Evolutionary conservation across 1,140 invertebrate genomes (phyloP).

Genomic region (Drosophila pachea): DNA sequence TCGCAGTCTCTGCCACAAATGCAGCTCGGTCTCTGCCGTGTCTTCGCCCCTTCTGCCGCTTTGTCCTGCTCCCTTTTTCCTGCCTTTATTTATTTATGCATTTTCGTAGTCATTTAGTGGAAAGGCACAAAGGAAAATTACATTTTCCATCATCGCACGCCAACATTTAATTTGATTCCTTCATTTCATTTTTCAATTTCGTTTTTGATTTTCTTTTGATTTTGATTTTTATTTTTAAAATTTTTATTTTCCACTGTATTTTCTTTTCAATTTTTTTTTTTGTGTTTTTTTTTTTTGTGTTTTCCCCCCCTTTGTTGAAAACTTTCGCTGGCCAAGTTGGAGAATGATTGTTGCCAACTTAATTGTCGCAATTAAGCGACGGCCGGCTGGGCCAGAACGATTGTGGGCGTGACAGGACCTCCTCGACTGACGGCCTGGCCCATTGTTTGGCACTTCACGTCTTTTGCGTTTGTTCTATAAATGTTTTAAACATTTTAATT

Average conservation of each 20-base stretch:
- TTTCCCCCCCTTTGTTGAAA: slow-evolving; percentile 19
- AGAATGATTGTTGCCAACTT: slow-evolving; percentile 51
- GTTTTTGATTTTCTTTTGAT: slow-evolving; percentile 13
- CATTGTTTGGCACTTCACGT: slow-evolving; percentile 46
- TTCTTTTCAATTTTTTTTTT: background rate
- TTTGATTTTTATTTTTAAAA: slow-evolving; percentile 6
- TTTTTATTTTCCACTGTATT: background rate
- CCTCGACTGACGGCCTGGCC: background rate
- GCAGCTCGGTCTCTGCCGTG: too few relatives aligned
- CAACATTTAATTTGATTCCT: slow-evolving; percentile 14
- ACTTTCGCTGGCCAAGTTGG: slow-evolving; percentile 39
- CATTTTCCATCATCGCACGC: slow-evolving; percentile 29
- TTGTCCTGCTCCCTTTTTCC: too few relatives aligned
- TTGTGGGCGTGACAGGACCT: background rate
- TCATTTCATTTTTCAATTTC: background rate
- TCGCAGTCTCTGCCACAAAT: too few relatives aligned
- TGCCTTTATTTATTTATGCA: slow-evolving; percentile 37
- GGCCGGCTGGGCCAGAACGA: slow-evolving; percentile 6
- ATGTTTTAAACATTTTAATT: slow-evolving; percentile 59
- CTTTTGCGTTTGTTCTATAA: slow-evolving; percentile 48
- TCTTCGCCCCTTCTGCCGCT: too few relatives aligned
- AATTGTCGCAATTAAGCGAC: slow-evolving; percentile 52
- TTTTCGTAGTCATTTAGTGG: slow-evolving; percentile 12
- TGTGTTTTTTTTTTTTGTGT: slow-evolving; percentile 1
- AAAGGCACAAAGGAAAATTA: background rate